phyloP scores from a whole-genome alignment of 2,113 vertebrate genomes.

The Boulengeromyrus knoepffleri region DNA sequence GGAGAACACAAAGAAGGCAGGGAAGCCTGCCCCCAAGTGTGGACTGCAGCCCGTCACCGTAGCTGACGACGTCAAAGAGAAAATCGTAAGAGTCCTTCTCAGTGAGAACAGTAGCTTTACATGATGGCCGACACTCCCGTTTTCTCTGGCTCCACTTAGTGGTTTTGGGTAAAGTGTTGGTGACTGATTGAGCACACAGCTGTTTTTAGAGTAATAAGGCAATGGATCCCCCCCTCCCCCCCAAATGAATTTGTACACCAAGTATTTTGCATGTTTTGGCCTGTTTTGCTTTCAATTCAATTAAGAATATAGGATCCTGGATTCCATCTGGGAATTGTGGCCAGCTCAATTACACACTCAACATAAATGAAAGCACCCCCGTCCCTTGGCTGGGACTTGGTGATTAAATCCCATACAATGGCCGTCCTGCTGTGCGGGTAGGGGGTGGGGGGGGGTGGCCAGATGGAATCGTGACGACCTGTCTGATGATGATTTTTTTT shows the following conservation, averaged over 20 bases:
- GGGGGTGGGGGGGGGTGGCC: neutral
- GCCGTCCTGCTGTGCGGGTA: neutral
- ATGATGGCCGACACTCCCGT: neutral
- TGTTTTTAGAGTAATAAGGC: neutral
- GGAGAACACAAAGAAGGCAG: constrained; percentile 68
- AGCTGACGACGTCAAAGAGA: constrained; percentile 77
- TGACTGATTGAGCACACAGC: neutral
- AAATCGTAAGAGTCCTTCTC: constrained; percentile 64
- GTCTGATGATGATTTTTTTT: neutral
- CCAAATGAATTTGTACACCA: neutral
- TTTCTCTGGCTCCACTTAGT: neutral
- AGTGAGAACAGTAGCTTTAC: neutral
- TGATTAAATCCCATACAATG: constrained; percentile 3
- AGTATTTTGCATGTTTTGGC: neutral
- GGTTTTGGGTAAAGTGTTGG: neutral
- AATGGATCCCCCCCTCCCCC: neutral
- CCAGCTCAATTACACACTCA: neutral
- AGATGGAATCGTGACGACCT: constrained; percentile 4
- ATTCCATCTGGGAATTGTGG: neutral
- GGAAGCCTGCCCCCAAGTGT: constrained; percentile 54
- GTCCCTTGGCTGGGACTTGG: neutral
- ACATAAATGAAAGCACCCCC: neutral
- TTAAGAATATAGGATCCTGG: neutral
- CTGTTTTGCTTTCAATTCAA: neutral
- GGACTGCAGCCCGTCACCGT: constrained; percentile 69